Evolutionary conservation across 2,797 vertebrate species (phyloP).

Genomic region (Cirrhinus molitorella): DNA sequence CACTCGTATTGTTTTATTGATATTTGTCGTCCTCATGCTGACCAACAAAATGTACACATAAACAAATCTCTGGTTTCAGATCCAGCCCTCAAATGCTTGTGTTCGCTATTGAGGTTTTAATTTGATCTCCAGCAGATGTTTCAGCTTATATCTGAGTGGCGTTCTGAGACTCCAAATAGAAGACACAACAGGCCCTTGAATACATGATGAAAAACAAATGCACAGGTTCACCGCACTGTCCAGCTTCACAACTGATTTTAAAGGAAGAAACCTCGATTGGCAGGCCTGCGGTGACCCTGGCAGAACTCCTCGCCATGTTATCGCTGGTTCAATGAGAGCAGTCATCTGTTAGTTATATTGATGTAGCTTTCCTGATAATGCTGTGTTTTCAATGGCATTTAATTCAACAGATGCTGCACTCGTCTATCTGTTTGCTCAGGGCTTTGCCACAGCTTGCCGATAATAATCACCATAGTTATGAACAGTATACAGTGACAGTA

Average conservation of each 20-base stretch:
- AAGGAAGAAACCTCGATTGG: constrained; percentile 56
- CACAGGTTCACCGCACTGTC: neutral
- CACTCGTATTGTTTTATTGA: constrained; percentile 24
- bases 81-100: constrained; percentile 1
- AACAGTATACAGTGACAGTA: neutral
- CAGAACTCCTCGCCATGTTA: constrained; percentile 51
- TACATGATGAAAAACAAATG: constrained; percentile 39
- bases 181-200: constrained; percentile 18
- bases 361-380: constrained; percentile 66
- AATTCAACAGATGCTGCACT: constrained; percentile 1
- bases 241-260: constrained; percentile 27
- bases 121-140: constrained; percentile 35
- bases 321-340: constrained; percentile 50
- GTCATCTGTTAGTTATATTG: constrained; percentile 64
- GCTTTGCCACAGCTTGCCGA: neutral
- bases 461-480: neutral
- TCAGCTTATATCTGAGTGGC: neutral
- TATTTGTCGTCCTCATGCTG: constrained; percentile 14
- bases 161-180: constrained; percentile 16
- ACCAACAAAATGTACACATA: constrained; percentile 18
- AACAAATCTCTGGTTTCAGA: constrained; percentile 34
- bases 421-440: neutral
- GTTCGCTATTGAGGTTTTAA: constrained; percentile 7
- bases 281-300: constrained; percentile 60
- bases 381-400: constrained; percentile 27